Base-by-base conservation (phyloP, 1,140 invertebrate genomes). In the Sitophilus oryzae region DNA sequence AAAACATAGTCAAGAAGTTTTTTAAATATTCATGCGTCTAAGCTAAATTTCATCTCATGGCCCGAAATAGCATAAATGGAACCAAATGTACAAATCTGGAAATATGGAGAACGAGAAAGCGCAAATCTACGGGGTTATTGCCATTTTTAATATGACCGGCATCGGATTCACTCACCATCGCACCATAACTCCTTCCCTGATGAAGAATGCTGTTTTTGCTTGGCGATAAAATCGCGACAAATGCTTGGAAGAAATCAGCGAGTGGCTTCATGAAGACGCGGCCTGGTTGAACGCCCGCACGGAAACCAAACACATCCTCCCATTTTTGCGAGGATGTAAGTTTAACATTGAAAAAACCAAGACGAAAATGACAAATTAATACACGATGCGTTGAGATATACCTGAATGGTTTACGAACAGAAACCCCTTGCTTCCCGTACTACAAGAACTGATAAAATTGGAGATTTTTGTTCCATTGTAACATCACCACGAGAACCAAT, bases 301-400 rank as follows among this genome's bases (percentile, higher is more conserved):
- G 15, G 77, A 82, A 53, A 77, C 78, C 35, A 74, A 76, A 50
- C 76, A 74, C 19, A 70, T 84, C 9, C 56, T 82, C 14, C 74
- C 79, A 30, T 86, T 85, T 66, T 60, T 85, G 30, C 70, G 81
- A 35, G 73, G 74, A 16, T 79, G 79, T 44, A 84, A 85, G 66
- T 84, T 77, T 61, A 71, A 82, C 56, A 46, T 77, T 0, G 76
- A 80, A 6, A 74, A 71, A 58, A 70, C 79, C 0, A 81, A 82
- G 60, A 66, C 51, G 21, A 84, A 82, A 62, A 62, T 84, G 0
- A 68, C 63, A 43, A 82, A 77, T 56, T 83, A 77, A 62, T 79
- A 81, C 54, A 68, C 68, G 42, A 78, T 84, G 67, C 70, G 78
- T 38, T 61, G 66, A 0, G 69, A 73, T 37, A 60, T 73, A 19